Percentiles rank a stretch among this genome's conserved stretches.
Evolutionary conservation across 2,113 vertebrate genomes (phyloP).

Genomic region (Phylloscopus trochilus): DNA sequence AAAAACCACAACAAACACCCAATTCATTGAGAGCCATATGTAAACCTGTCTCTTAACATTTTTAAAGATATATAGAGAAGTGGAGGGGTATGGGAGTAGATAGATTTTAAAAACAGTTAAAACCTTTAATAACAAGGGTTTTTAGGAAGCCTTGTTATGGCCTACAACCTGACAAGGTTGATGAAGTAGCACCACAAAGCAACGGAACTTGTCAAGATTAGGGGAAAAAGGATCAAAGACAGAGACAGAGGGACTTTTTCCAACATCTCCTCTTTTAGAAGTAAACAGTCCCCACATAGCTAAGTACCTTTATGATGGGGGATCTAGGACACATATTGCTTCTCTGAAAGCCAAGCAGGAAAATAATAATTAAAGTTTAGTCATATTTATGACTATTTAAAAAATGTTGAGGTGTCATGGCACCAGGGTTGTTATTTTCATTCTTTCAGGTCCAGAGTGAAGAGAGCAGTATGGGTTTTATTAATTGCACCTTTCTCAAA

Average conservation of each 20-base stretch:
- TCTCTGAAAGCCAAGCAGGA: not conserved
- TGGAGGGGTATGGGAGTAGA: not conserved
- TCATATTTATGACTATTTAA: not conserved
- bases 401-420: not conserved
- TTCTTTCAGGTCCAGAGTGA: not conserved
- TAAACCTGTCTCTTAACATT: not conserved
- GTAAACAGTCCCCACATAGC: not conserved
- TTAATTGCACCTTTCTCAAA: not conserved
- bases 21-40: not conserved
- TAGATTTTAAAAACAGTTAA: not conserved
- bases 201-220: not conserved
- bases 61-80: not conserved
- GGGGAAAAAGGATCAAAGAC: accelerated
- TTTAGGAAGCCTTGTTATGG: not conserved
- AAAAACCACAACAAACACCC: not conserved
- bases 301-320: not conserved
- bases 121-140: not conserved
- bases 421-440: not conserved
- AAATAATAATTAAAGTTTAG: not conserved
- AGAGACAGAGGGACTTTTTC: not conserved
- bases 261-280: not conserved
- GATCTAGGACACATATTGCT: not conserved
- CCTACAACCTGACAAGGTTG: not conserved
- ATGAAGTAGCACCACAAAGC: not conserved
- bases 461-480: not conserved